Evolutionary conservation across 2,797 vertebrate species (phyloP).

Genomic region (Clarias laeviceps): DNA sequence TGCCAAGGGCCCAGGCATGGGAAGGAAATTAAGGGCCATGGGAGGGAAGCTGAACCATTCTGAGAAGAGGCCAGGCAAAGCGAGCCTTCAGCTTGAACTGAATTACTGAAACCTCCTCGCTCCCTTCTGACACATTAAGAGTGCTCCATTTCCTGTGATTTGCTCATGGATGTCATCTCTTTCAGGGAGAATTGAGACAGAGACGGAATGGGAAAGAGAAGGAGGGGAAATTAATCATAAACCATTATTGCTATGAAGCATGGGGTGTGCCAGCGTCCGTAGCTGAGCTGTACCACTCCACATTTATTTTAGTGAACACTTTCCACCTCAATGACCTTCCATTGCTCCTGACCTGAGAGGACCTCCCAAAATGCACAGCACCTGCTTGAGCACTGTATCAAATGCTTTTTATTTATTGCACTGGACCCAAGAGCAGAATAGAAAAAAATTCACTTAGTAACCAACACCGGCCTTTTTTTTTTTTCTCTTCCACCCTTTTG

Average conservation of each 20-base stretch:
- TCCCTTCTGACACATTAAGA: constrained; percentile 40
- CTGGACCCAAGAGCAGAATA: constrained; percentile 48
- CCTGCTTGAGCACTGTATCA: constrained; percentile 57
- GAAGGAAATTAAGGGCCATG: constrained; percentile 32
- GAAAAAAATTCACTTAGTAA: constrained; percentile 56
- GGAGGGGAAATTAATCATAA: background rate
- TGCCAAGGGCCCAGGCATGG: constrained; percentile 8
- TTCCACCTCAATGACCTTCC: constrained; percentile 55
- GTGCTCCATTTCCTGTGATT: constrained; percentile 32
- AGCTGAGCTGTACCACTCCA: constrained; percentile 1
- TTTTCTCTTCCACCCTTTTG: constrained; percentile 3
- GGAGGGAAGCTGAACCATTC: constrained; percentile 32
- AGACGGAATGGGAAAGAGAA: constrained; percentile 24
- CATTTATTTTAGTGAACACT: constrained; percentile 53
- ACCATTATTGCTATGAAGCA: constrained; percentile 11
- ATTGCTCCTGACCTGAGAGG: constrained; percentile 49
- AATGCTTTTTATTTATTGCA: constrained; percentile 54
- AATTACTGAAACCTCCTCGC: constrained; percentile 45
- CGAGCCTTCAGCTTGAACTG: constrained; percentile 21
- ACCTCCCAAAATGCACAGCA: constrained; percentile 58
- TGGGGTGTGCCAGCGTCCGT: background rate
- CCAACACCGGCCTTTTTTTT: constrained; percentile 58
- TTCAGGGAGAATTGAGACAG: constrained; percentile 14
- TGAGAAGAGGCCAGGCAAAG: constrained; percentile 28
- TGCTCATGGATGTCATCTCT: constrained; percentile 17